These are phyloP conservation scores for Scaptomyza caliginosa DNA, from an alignment of 2,888 invertebrate genomes.

Conservation along the genomic window DNA sequence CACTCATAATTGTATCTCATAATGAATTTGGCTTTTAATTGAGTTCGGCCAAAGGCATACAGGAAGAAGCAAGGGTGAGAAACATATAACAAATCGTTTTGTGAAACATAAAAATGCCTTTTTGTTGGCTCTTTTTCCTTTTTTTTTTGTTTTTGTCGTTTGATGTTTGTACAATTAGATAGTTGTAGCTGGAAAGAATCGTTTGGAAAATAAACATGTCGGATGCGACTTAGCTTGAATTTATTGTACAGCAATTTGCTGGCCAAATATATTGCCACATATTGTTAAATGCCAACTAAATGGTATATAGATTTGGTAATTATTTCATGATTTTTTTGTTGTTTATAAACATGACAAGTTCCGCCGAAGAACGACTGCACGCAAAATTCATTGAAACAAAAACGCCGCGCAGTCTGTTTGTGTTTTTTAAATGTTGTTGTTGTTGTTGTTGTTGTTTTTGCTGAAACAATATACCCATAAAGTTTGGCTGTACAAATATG, in stretches of 20 bases:
- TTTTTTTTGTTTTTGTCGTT: conserved; percentile 66
- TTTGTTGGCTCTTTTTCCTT: conserved; percentile 47
- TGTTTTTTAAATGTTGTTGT: conserved; percentile 52
- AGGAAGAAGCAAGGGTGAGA: conserved; percentile 31
- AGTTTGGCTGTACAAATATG: conserved; percentile 68
- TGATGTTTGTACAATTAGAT: conserved; percentile 74
- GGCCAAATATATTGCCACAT: conserved; percentile 58
- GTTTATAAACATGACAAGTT: conserved; percentile 79
- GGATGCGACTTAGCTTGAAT: conserved; percentile 53
- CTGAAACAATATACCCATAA: conserved; percentile 76
- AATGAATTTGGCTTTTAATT: conserved; percentile 67
- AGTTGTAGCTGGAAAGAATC: conserved; percentile 43
- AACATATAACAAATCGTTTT: conserved; percentile 52
- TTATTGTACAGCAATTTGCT: conserved; percentile 58
- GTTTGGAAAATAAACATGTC: conserved; percentile 67
- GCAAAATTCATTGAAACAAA: conserved; percentile 59
- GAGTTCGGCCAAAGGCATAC: conserved; percentile 20
- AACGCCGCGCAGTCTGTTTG: conserved; percentile 71
- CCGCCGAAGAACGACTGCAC: conserved; percentile 53
- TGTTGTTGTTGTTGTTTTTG: conserved; percentile 46
- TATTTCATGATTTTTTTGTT: conserved; percentile 51
- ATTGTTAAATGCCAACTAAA: conserved; percentile 25
- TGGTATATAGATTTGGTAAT: conserved; percentile 35
- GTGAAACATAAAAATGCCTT: conserved; percentile 59
- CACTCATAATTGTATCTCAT: conserved; percentile 69